These are phyloP conservation scores for Neopipo cinnamomea DNA, from an alignment of 2,113 vertebrate genomes.

Conservation along the genomic window DNA sequence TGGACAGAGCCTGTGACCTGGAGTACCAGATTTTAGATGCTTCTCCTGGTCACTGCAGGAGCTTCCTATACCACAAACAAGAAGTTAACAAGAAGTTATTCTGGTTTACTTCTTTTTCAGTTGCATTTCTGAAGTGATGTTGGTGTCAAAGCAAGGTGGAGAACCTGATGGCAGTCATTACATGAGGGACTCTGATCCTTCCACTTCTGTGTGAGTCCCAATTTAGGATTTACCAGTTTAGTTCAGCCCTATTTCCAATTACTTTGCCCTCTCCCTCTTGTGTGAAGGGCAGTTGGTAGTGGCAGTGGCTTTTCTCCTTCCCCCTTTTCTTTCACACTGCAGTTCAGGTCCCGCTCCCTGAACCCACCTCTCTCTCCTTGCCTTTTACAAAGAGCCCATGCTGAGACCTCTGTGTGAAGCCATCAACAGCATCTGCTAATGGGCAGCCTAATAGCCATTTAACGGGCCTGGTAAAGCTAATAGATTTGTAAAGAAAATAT, in stretches of 20 bases:
- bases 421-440: conserved; percentile 69
- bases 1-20: neutral
- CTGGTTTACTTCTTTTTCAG: neutral
- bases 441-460: conserved; percentile 67
- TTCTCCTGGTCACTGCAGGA: neutral
- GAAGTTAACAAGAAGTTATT: neutral
- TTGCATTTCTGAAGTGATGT: neutral
- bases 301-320: neutral
- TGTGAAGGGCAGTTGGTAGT: neutral
- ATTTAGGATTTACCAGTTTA: neutral
- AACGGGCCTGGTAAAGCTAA: conserved; percentile 63
- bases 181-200: neutral
- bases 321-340: neutral
- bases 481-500: conserved; percentile 69
- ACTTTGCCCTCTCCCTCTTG: neutral
- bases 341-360: neutral
- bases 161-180: neutral
- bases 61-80: neutral
- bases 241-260: neutral
- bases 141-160: neutral
- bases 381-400: neutral
- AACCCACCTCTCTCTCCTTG: neutral
- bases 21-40: neutral
- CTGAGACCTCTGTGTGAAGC: conserved; percentile 51
- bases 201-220: neutral